These are phyloP conservation scores for Polyodon spathula DNA, from an alignment of 2,113 vertebrate genomes.

Conservation along the genomic window DNA sequence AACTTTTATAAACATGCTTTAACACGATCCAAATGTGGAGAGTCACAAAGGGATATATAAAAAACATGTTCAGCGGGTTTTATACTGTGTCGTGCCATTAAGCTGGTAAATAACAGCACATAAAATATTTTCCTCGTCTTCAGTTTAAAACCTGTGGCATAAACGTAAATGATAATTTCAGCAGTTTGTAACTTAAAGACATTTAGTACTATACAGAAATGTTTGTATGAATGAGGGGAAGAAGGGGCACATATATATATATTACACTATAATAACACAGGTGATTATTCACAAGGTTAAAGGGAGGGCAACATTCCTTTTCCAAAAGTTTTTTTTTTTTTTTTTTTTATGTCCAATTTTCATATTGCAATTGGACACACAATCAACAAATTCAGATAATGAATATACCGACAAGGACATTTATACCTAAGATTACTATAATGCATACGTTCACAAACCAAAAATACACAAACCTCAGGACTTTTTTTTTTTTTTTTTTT, in stretches of 20 bases:
- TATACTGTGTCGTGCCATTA: conserved; percentile 52
- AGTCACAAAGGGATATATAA: conserved; percentile 36
- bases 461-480: too few relatives aligned
- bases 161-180: conserved; percentile 36
- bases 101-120: conserved; percentile 45
- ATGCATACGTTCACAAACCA: too few relatives aligned
- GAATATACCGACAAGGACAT: too few relatives aligned
- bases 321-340: background rate
- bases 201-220: conserved; percentile 25
- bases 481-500: too few relatives aligned
- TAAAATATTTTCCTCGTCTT: conserved; percentile 36
- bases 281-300: conserved; percentile 32
- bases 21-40: background rate
- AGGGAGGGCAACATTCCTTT: conserved; percentile 24
- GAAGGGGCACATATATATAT: conserved; percentile 46
- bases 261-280: conserved; percentile 34
- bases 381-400: too few relatives aligned
- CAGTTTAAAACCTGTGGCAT: conserved; percentile 33
- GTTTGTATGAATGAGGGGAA: conserved; percentile 19
- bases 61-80: conserved; percentile 57
- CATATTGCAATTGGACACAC: background rate
- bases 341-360: background rate
- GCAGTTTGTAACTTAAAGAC: conserved; percentile 27
- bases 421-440: too few relatives aligned
- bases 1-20: too few relatives aligned